Conservation (phyloP, 2,113 vertebrate species). For the Myiozetetes cayanensis region DNA sequence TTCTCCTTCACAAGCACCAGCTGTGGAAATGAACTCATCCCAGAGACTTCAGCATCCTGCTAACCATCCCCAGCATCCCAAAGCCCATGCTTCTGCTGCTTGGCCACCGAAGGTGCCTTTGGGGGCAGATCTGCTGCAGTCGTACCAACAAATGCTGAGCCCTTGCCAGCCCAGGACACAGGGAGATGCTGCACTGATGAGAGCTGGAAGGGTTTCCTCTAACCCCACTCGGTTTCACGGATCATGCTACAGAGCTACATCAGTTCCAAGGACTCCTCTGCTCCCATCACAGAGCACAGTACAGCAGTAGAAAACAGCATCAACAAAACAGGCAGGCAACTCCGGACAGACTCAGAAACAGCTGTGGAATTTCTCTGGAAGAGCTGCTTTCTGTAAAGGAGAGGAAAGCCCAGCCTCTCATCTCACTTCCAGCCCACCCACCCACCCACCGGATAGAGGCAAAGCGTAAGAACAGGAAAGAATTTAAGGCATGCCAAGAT, state of each 20-base stretch:
- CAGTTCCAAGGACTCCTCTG: neutral
- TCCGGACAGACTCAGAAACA: neutral
- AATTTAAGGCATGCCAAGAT: conserved; percentile 26
- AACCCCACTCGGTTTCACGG: neutral
- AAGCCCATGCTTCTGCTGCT: neutral
- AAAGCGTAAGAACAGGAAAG: conserved; percentile 10
- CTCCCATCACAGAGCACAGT: neutral
- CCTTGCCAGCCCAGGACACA: neutral
- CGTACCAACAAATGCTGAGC: neutral
- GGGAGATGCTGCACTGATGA: neutral
- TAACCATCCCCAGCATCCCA: fast-evolving
- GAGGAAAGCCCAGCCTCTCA: neutral
- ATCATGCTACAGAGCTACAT: neutral
- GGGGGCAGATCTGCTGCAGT: neutral
- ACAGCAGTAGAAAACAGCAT: neutral
- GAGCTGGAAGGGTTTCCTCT: neutral
- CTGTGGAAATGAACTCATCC: neutral
- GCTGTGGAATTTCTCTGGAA: conserved; percentile 27
- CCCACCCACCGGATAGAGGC: neutral
- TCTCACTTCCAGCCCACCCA: conserved; percentile 16
- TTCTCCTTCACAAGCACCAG: neutral
- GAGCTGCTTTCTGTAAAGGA: neutral
- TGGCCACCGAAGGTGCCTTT: neutral
- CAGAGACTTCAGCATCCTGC: neutral
- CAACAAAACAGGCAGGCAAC: neutral